phyloP scores from a whole-genome alignment of 2,888 invertebrate genomes.

The Diarsia brunnea region DNA sequence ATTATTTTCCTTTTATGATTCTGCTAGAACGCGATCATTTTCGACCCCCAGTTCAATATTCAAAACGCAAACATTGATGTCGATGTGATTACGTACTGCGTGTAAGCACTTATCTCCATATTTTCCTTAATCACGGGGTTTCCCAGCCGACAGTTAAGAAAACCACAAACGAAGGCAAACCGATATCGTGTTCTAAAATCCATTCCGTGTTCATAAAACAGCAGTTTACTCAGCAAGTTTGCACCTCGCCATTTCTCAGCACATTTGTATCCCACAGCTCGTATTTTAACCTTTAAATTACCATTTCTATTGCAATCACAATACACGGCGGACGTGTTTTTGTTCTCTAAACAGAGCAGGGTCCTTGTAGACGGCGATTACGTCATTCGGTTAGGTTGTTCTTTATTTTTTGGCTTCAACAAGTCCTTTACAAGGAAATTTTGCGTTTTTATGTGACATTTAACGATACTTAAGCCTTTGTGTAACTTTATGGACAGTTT shows the following conservation, averaged over 20 bases:
- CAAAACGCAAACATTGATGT: conserved; percentile 4
- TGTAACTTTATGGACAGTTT: conserved; percentile 2
- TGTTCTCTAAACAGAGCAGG: conserved; percentile 45
- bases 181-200: conserved; percentile 16
- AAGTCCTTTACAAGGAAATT: conserved; percentile 31
- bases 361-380: conserved; percentile 54
- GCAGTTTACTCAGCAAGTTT: conserved; percentile 45
- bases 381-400: conserved; percentile 51
- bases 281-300: conserved; percentile 61
- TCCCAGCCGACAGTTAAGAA: conserved; percentile 22
- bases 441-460: conserved; percentile 18
- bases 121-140: conserved; percentile 51
- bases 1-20: too few relatives aligned
- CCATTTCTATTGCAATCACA: conserved; percentile 63
- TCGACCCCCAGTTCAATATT: conserved; percentile 5
- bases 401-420: conserved; percentile 41
- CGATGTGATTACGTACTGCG: conserved; percentile 2
- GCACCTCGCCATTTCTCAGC: conserved; percentile 45
- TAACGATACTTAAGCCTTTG: conserved; percentile 14
- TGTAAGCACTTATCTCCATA: conserved; percentile 2
- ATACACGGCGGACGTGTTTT: conserved; percentile 58
- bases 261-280: conserved; percentile 43
- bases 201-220: conserved; percentile 43
- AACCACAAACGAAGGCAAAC: conserved; percentile 31
- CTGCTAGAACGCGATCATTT: too few relatives aligned